phyloP scores from a whole-genome alignment of 2,113 vertebrate species.

The Centropus unirufus region DNA sequence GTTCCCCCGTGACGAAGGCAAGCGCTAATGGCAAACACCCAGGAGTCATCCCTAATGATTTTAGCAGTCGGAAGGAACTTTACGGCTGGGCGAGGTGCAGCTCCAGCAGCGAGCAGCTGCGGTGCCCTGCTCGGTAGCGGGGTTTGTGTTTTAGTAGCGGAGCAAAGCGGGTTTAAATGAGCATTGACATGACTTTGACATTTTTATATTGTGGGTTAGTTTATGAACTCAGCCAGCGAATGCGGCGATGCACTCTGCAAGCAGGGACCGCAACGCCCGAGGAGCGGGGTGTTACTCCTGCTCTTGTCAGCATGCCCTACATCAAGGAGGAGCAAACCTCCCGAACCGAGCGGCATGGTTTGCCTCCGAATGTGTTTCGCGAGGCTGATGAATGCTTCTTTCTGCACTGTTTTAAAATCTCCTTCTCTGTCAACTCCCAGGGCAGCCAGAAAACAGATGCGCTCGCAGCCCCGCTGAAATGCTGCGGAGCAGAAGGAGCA shows the following conservation, averaged over 20 bases:
- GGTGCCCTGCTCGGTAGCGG: conserved; percentile 32
- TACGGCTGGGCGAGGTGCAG: background rate
- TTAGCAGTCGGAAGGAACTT: background rate
- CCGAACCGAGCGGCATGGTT: background rate
- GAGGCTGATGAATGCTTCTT: conserved; percentile 66
- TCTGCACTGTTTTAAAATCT: conserved; percentile 39
- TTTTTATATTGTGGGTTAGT: conserved; percentile 57
- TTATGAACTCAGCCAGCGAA: conserved; percentile 41
- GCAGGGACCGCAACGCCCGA: background rate
- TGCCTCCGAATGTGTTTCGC: conserved; percentile 26
- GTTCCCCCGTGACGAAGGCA: accelerated
- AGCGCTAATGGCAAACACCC: background rate
- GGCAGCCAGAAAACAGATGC: conserved; percentile 24
- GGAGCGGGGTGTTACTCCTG: background rate
- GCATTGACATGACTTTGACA: conserved; percentile 61
- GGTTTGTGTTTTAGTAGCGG: conserved; percentile 39
- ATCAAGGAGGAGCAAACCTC: conserved; percentile 32
- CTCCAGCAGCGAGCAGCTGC: background rate
- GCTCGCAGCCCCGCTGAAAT: background rate
- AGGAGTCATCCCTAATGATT: background rate
- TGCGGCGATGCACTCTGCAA: background rate
- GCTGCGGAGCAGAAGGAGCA: background rate
- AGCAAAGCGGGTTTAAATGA: conserved; percentile 58
- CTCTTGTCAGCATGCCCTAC: conserved; percentile 64
- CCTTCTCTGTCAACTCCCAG: conserved; percentile 6